phyloP scores from a whole-genome alignment of 2,888 invertebrate species.

The Dyspetes luteomarginatus region DNA sequence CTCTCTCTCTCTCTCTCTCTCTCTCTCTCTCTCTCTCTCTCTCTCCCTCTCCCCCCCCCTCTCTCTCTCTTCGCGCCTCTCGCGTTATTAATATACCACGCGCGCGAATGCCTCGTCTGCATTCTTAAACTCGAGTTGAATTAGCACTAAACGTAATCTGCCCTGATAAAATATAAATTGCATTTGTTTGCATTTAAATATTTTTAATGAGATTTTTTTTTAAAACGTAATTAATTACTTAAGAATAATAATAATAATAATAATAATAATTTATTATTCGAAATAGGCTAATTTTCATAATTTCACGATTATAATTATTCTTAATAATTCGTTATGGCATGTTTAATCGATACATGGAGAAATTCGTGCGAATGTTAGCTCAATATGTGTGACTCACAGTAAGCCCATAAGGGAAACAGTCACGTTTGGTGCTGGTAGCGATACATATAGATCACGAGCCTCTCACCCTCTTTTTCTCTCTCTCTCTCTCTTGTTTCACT shows the following conservation, averaged over 20 bases:
- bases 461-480: not conserved
- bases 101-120: slow-evolving; percentile 26
- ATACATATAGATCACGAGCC: not conserved
- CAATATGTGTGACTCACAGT: not conserved
- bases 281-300: not conserved
- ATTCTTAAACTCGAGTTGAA: slow-evolving; percentile 14
- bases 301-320: not conserved
- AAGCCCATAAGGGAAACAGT: not conserved
- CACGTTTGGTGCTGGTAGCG: not conserved
- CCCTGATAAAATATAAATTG: not conserved
- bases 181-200: not conserved
- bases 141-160: slow-evolving; percentile 27
- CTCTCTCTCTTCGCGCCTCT: slow-evolving; percentile 16
- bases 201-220: too few species aligned
- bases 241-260: not conserved
- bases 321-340: not conserved
- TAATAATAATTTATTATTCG: not conserved
- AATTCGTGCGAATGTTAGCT: not conserved
- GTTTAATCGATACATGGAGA: slow-evolving; percentile 2
- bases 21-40: not conserved
- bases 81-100: slow-evolving; percentile 37
- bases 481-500: not conserved
- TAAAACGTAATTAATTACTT: too few species aligned
- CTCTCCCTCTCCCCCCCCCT: not conserved
- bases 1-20: not conserved